Evolutionary conservation across 2,797 vertebrate genomes (phyloP).

Genomic region (Leptodactylus fallax): DNA sequence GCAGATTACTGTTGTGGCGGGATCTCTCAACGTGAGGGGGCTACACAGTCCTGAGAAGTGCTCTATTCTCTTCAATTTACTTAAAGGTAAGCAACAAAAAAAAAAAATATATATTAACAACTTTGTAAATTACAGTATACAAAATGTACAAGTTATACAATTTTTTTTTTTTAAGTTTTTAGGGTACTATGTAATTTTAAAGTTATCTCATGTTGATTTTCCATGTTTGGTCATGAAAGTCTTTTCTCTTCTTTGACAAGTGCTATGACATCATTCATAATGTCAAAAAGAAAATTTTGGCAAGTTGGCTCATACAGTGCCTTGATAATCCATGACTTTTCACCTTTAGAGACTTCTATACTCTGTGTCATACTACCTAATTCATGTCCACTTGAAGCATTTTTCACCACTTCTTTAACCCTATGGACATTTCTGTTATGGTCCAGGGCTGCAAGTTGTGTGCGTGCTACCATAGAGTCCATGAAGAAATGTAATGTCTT

Average conservation of each 20-base stretch:
- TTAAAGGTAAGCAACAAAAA: too few species aligned
- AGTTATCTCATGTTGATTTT: too few species aligned
- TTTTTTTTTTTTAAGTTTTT: too few species aligned
- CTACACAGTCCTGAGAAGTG: too few species aligned
- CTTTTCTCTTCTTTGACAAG: not conserved
- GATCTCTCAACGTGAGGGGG: too few species aligned
- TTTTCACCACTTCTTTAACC: not conserved
- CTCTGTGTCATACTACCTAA: not conserved
- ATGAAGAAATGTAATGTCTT: not conserved
- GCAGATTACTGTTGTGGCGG: too few species aligned
- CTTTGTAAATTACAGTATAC: not conserved
- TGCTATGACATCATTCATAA: not conserved
- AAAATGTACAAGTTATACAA: not conserved
- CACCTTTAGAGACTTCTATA: not conserved
- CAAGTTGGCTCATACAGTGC: not conserved
- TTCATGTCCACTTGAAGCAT: not conserved
- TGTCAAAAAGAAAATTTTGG: constrained; percentile 6
- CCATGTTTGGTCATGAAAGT: not conserved
- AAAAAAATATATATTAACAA: not conserved
- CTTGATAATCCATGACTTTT: not conserved
- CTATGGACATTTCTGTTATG: not conserved
- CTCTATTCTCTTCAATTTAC: too few species aligned
- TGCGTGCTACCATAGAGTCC: not conserved
- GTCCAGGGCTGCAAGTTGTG: not conserved
- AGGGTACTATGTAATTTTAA: too few species aligned